Percentiles rank a stretch among this genome's conserved stretches.
phyloP scores from a whole-genome alignment of 2,113 vertebrate species.

The Rhombomys opimus region DNA sequence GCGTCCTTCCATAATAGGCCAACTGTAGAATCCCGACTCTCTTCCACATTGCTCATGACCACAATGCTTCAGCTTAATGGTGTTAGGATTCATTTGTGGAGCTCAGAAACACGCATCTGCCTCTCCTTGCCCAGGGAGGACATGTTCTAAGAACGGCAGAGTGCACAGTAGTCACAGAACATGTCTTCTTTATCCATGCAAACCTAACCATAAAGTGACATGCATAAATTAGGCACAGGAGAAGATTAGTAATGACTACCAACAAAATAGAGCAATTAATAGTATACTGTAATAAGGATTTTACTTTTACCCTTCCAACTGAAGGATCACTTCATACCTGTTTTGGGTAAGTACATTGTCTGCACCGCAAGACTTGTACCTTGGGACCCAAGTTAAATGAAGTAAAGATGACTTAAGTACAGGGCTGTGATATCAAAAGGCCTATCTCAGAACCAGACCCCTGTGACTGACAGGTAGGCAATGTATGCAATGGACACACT shows the following conservation, averaged over 20 bases:
- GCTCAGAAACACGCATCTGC: neutral
- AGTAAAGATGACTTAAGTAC: neutral
- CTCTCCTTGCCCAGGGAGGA: neutral
- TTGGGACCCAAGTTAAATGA: neutral
- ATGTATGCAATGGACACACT: neutral
- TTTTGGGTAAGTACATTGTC: neutral
- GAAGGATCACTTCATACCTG: neutral
- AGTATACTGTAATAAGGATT: too few relatives aligned
- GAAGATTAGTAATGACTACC: neutral
- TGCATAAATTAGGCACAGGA: neutral
- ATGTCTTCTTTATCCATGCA: neutral
- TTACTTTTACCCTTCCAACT: neutral
- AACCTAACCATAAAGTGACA: neutral
- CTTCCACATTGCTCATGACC: fast-evolving
- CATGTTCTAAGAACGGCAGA: neutral
- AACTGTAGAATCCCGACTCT: neutral
- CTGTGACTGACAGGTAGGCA: too few relatives aligned
- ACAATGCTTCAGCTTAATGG: fast-evolving
- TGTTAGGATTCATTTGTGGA: neutral
- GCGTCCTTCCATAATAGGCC: neutral
- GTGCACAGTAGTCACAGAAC: neutral
- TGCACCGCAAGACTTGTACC: neutral
- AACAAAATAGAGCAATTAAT: neutral
- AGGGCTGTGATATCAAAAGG: neutral
- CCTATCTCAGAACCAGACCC: neutral